Base-by-base conservation (phyloP, 2,113 vertebrate genomes). In the Misgurnus mizolepis region DNA sequence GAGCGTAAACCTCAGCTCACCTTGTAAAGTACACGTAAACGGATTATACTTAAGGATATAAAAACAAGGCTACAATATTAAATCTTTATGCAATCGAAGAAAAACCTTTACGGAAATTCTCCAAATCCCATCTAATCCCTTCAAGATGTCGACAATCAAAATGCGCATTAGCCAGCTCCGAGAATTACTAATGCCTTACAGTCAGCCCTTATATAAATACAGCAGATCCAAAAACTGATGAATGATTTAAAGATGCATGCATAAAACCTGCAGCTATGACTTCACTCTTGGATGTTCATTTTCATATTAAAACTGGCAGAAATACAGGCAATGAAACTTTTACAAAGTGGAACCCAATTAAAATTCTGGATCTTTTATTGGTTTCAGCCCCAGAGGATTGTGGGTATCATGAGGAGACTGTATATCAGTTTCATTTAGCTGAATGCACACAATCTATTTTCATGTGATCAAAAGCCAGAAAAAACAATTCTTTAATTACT, bases 221-320 rank as follows among this genome's bases (percentile, higher is more conserved):
- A 80, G 66, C 77, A 56, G 15, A 18, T 15, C 76, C 17, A n/a
- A 81, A 82, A 78, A 83, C 70, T 87, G 84, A 90, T 86, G 82
- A 88, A 88, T 85, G 79, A 80, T 86, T 82, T 67, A 72, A 79
- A 68, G 77, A 76, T 85, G 55, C 65, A 79, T 78, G 66, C 76
- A 83, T 85, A 83, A 85, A 89, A 88, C 82, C 78, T 81, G 77
- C 81, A 76, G 64, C 39, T 85, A 75, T 87, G 84, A 81, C 80
- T 84, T 80, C 45, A n/a, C 56, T 78, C 84, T 88, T 83, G 85
- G 53, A 91, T 88, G 86, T 85, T 76, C 73, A 70, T 68, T 88
- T 84, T 85, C 6, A 12, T 34, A 85, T 47, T 61, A 70, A n/a
- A 62, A 58, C 5, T 5, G 64, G 60, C 27, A 50, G 18, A 65